Conservation (phyloP, 2,888 invertebrate species). For the Terebella lapidaria region DNA sequence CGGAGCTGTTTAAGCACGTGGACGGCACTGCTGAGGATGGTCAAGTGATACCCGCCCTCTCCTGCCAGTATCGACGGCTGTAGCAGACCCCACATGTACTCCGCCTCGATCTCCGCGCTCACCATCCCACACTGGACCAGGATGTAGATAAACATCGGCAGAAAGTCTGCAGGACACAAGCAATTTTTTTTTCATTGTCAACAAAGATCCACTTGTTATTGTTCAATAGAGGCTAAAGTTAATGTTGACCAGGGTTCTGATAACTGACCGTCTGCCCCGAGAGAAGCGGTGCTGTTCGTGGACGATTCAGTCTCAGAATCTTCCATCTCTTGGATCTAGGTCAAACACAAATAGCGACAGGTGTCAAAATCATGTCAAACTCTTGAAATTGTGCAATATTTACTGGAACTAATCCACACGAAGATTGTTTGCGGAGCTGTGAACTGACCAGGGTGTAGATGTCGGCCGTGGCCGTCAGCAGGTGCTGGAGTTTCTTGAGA, state of each 20-base stretch:
- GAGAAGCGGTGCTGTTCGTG: not conserved
- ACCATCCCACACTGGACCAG: conserved; percentile 83
- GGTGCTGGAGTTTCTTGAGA: conserved; percentile 83
- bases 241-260: too few species aligned
- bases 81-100: conserved; percentile 89
- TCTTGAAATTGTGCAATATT: too few species aligned
- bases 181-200: not conserved
- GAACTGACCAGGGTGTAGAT: conserved; percentile 55
- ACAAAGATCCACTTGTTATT: too few species aligned
- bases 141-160: conserved; percentile 87
- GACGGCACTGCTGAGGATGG: conserved; percentile 87
- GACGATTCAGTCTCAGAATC: not conserved
- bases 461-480: conserved; percentile 80
- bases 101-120: conserved; percentile 89
- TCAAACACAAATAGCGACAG: too few species aligned
- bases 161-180: conserved; percentile 64
- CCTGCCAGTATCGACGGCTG: conserved; percentile 86
- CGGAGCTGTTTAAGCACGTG: conserved; percentile 73
- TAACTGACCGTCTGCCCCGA: not conserved
- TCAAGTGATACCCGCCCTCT: conserved; percentile 91
- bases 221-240: too few species aligned
- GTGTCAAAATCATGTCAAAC: too few species aligned
- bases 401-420: too few species aligned
- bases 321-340: not conserved
- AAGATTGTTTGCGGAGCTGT: too few species aligned